phyloP scores from a whole-genome alignment of 2,113 vertebrate genomes.

The Apeltes quadracus region DNA sequence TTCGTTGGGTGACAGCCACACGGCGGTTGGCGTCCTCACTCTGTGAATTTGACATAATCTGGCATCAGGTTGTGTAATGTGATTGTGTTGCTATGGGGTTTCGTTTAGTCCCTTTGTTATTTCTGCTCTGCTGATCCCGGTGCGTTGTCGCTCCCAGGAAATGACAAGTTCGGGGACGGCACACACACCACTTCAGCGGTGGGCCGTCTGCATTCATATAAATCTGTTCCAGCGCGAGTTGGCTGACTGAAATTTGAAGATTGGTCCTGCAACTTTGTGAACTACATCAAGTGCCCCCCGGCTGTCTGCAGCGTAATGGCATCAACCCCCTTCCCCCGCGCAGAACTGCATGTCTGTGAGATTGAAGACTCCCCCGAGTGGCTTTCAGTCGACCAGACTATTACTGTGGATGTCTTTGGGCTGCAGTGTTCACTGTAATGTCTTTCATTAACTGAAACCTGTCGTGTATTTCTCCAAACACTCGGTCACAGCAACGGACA shows the following conservation, averaged over 20 bases:
- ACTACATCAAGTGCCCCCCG: conserved; percentile 17
- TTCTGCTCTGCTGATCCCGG: conserved; percentile 5
- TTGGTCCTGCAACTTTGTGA: conserved; percentile 25
- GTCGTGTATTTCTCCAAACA: conserved; percentile 28
- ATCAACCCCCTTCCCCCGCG: background rate
- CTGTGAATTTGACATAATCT: conserved; percentile 12
- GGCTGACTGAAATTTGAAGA: background rate
- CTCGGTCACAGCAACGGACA: conserved; percentile 29
- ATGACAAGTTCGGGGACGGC: background rate
- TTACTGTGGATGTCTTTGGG: conserved; percentile 13
- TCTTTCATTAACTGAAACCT: conserved; percentile 33
- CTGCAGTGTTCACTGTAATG: conserved; percentile 15
- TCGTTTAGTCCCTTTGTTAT: conserved; percentile 8
- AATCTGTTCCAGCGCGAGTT: conserved; percentile 4
- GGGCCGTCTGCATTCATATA: background rate
- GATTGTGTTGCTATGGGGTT: conserved; percentile 1
- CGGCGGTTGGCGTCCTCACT: conserved; percentile 7
- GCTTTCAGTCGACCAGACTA: conserved; percentile 10
- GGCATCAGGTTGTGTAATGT: background rate
- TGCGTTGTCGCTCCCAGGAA: background rate
- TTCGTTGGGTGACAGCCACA: conserved; percentile 15
- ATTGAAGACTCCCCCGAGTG: conserved; percentile 38
- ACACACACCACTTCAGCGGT: background rate
- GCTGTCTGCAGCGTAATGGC: conserved; percentile 7
- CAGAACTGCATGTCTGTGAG: conserved; percentile 9